These are phyloP conservation scores for Parambassis ranga DNA, from an alignment of 2,797 vertebrate species.

Conservation along the genomic window DNA sequence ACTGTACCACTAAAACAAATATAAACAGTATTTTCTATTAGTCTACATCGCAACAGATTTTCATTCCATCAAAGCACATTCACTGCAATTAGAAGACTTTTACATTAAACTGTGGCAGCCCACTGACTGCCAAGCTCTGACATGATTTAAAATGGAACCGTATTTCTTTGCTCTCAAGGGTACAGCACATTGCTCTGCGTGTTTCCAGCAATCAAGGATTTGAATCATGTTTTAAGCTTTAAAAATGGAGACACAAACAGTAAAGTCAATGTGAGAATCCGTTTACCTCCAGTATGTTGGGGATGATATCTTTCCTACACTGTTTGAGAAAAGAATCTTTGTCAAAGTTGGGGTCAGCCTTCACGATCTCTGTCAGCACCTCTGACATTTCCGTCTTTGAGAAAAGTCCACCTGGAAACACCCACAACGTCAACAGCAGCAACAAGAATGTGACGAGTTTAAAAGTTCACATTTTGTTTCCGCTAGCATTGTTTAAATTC, in stretches of 20 bases:
- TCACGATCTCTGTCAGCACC: slow-evolving; percentile 91
- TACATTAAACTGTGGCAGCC: neutral
- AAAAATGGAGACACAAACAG: too few relatives aligned
- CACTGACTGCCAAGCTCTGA: neutral
- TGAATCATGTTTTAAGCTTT: neutral
- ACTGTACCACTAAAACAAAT: too few relatives aligned
- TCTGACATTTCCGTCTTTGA: slow-evolving; percentile 95
- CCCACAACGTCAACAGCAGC: slow-evolving; percentile 2
- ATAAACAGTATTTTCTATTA: neutral
- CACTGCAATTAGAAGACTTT: neutral
- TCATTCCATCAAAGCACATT: neutral
- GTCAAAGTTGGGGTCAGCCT: slow-evolving; percentile 89
- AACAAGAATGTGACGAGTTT: too few relatives aligned
- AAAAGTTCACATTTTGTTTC: too few relatives aligned
- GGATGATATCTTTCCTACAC: slow-evolving; percentile 91
- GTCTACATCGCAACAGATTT: neutral
- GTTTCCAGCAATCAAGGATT: neutral
- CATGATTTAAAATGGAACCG: neutral
- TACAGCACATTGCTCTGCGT: neutral
- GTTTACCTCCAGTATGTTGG: slow-evolving; percentile 90
- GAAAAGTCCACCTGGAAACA: slow-evolving; percentile 86
- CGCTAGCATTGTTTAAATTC: too few relatives aligned
- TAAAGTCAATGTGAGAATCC: too few relatives aligned
- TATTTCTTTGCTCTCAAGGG: neutral
- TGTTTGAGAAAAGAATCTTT: slow-evolving; percentile 90